phyloP scores from a whole-genome alignment of 1,140 invertebrate genomes.

The Apis florea region DNA sequence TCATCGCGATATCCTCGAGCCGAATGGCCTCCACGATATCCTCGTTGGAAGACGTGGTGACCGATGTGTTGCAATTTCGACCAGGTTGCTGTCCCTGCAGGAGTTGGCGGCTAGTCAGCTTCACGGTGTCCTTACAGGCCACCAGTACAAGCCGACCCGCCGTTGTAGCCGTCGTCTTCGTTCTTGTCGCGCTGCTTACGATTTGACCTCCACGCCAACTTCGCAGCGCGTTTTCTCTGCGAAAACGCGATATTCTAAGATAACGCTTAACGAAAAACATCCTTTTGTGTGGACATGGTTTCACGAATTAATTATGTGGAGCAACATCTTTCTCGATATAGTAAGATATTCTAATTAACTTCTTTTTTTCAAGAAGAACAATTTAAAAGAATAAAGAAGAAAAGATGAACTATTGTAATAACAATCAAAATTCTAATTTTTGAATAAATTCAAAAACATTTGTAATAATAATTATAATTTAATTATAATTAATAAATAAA shows the following conservation, averaged over 20 bases:
- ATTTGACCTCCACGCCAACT: slow-evolving; percentile 1
- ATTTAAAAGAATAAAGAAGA: too few relatives aligned
- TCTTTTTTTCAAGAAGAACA: neutral
- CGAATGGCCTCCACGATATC: slow-evolving; percentile 24
- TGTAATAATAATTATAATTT: neutral
- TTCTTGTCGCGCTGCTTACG: neutral
- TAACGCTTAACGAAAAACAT: neutral
- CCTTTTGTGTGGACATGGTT: neutral
- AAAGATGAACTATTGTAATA: too few relatives aligned
- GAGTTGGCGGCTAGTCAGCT: slow-evolving; percentile 47
- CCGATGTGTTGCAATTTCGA: neutral
- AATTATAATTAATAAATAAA: neutral
- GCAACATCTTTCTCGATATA: neutral
- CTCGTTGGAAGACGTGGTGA: slow-evolving; percentile 36
- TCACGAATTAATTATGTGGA: slow-evolving; percentile 1
- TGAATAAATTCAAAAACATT: too few relatives aligned
- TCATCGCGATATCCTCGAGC: slow-evolving; percentile 65
- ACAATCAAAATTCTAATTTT: too few relatives aligned
- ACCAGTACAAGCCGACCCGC: slow-evolving; percentile 50
- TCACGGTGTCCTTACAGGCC: slow-evolving; percentile 58
- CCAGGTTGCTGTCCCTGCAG: slow-evolving; percentile 38
- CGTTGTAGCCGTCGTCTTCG: slow-evolving; percentile 33
- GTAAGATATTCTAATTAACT: neutral
- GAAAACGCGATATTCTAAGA: slow-evolving; percentile 38
- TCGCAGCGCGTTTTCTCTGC: slow-evolving; percentile 20